Percentiles rank a stretch among this genome's conserved stretches.
Conservation (phyloP, 2,797 vertebrate genomes). For the Mastacembelus armatus region DNA sequence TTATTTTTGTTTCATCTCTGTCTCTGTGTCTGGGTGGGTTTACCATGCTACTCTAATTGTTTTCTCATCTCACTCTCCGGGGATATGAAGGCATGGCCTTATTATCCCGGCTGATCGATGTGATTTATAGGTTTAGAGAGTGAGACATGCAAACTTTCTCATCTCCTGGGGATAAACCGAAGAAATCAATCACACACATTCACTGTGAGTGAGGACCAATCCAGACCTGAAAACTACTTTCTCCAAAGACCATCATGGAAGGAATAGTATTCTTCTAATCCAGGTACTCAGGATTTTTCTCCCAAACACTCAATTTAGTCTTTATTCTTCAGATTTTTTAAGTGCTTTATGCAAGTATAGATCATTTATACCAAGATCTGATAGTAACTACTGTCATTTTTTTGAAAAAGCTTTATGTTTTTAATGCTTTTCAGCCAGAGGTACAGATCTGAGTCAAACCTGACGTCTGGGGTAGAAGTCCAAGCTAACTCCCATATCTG, state of each 20-base stretch:
- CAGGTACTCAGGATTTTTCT: slow-evolving; percentile 3
- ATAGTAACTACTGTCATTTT: slow-evolving; percentile 26
- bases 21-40: slow-evolving; percentile 28
- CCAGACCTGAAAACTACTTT: slow-evolving; percentile 52
- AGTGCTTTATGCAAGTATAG: not conserved
- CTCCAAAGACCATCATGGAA: slow-evolving; percentile 36
- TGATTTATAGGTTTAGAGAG: slow-evolving; percentile 75
- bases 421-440: slow-evolving; percentile 1
- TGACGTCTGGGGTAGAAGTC: too few relatives aligned
- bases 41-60: slow-evolving; percentile 63
- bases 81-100: slow-evolving; percentile 62
- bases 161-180: slow-evolving; percentile 66
- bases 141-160: slow-evolving; percentile 72
- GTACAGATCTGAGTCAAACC: too few relatives aligned
- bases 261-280: slow-evolving; percentile 24
- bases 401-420: too few relatives aligned
- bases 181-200: slow-evolving; percentile 67
- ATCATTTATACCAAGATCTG: slow-evolving; percentile 37
- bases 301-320: slow-evolving; percentile 22
- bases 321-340: not conserved
- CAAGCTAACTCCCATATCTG: too few relatives aligned
- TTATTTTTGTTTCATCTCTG: slow-evolving; percentile 17
- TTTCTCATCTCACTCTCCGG: slow-evolving; percentile 62
- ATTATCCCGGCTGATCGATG: slow-evolving; percentile 71
- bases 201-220: slow-evolving; percentile 37